These are phyloP conservation scores for Frankliniella intonsa DNA, from an alignment of 2,888 invertebrate genomes.

Conservation along the genomic window DNA sequence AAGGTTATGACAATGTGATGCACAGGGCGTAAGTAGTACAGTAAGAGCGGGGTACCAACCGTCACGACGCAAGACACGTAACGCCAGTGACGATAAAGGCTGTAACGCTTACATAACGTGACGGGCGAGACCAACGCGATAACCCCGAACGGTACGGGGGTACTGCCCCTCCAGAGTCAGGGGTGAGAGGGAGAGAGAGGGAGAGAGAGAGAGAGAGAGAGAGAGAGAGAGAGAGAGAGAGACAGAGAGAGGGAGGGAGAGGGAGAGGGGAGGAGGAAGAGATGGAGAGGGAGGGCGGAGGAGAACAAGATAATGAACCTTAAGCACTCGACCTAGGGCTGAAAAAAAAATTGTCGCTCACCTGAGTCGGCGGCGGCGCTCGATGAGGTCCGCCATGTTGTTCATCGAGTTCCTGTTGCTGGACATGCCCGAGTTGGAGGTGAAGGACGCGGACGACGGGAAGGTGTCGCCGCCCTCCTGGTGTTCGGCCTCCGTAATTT, in stretches of 20 bases:
- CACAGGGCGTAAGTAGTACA: no score
- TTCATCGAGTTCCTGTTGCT: slow-evolving; percentile 40
- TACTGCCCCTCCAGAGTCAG: background rate
- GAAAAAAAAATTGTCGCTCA: slow-evolving; percentile 39
- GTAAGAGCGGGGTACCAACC: no score
- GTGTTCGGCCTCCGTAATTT: slow-evolving; percentile 37
- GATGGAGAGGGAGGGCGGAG: background rate
- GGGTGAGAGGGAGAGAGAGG: background rate
- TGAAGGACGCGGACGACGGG: slow-evolving; percentile 39
- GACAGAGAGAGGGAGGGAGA: background rate
- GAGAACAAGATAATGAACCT: no score
- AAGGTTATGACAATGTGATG: no score
- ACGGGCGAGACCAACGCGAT: background rate
- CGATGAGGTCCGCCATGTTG: slow-evolving; percentile 46
- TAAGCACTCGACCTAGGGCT: no score
- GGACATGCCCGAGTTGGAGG: slow-evolving; percentile 42
- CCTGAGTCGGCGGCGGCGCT: slow-evolving; percentile 50
- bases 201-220: slow-evolving; percentile 24
- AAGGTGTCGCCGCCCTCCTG: slow-evolving; percentile 43
- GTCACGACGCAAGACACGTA: no score
- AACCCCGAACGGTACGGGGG: background rate
- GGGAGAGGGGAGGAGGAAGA: background rate
- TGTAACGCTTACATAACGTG: background rate
- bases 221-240: background rate
- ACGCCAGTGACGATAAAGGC: no score